A percentile compares a stretch with the other conserved stretches of the same genome.
Conservation (phyloP, 1,140 invertebrate species). For the Caligus rogercresseyi region DNA sequence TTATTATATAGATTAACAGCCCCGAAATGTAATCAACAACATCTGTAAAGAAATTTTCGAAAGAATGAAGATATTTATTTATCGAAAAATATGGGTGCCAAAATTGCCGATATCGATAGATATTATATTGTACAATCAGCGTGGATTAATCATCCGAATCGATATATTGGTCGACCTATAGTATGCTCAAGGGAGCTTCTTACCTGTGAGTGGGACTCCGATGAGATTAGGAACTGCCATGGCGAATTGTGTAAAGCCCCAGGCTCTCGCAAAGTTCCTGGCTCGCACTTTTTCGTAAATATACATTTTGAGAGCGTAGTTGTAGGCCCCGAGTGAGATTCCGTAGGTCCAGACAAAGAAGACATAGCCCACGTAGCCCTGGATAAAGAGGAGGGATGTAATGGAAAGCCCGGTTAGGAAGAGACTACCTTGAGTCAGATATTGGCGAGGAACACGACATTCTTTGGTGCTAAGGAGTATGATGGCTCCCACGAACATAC, state of each 20-base stretch:
- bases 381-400: constrained; percentile 55
- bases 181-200: no score
- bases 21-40: no score
- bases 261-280: constrained; percentile 71
- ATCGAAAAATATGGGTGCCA: no score
- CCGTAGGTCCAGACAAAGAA: constrained; percentile 34
- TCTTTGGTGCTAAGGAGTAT: constrained; percentile 61
- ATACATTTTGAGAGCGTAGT: constrained; percentile 70
- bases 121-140: no score
- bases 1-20: no score
- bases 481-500: constrained; percentile 57
- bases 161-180: no score
- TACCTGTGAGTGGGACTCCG: constrained; percentile 57
- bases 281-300: constrained; percentile 63
- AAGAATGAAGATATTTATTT: no score
- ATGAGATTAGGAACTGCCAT: constrained; percentile 65
- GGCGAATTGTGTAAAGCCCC: constrained; percentile 69
- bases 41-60: no score
- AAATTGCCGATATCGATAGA: no score
- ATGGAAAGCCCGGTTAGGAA: constrained; percentile 58
- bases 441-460: constrained; percentile 64
- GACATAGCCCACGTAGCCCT: constrained; percentile 28
- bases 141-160: no score
- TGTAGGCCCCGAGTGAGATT: constrained; percentile 35
- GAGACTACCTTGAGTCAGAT: constrained; percentile 53